These are phyloP conservation scores for Ambastaia sidthimunki DNA, from an alignment of 2,797 vertebrate genomes.

Conservation along the genomic window DNA sequence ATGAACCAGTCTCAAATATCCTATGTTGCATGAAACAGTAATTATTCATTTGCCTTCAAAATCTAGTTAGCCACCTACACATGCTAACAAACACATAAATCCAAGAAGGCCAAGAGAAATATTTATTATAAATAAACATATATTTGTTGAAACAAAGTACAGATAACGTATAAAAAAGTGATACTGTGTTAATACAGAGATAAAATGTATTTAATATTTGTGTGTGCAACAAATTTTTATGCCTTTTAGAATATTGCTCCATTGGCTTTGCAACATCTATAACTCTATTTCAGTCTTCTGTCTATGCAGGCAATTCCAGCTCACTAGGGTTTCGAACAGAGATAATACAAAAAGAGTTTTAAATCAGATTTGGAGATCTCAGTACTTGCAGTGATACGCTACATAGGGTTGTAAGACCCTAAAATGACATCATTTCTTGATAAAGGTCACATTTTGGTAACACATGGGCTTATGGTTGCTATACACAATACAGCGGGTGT, in stretches of 20 bases:
- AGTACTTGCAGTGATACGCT: too few species aligned
- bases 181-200: too few species aligned
- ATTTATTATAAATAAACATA: not conserved
- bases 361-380: too few species aligned
- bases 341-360: too few species aligned
- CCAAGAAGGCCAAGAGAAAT: not conserved
- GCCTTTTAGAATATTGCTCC: too few species aligned
- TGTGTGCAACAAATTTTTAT: too few species aligned
- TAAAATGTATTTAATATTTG: too few species aligned
- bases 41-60: not conserved
- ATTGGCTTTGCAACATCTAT: too few species aligned
- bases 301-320: too few species aligned
- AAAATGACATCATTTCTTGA: conserved; percentile 17
- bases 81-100: not conserved
- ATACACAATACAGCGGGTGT: conserved; percentile 4
- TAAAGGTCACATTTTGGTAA: conserved; percentile 28
- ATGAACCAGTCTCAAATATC: conserved; percentile 1
- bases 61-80: not conserved
- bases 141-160: not conserved
- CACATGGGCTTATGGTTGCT: conserved; percentile 45
- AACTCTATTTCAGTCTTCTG: too few species aligned
- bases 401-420: conserved; percentile 11
- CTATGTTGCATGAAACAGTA: not conserved
- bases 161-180: too few species aligned
- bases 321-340: too few species aligned